Percentiles rank a stretch among this genome's conserved stretches.
These are phyloP conservation scores for Drosophila rellima DNA, from an alignment of 2,888 invertebrate species.

Conservation along the genomic window DNA sequence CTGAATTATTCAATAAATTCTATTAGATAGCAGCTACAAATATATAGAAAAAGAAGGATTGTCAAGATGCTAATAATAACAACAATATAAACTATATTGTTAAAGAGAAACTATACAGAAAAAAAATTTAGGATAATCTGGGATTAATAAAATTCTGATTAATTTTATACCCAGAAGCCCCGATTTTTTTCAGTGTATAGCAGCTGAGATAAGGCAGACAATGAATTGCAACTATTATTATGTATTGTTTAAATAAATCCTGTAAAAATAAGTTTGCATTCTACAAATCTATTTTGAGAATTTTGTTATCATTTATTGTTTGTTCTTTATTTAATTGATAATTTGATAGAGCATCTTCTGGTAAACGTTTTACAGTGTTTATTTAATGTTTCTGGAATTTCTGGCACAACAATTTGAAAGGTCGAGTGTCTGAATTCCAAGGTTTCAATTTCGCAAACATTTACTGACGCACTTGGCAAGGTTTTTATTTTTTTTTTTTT, in stretches of 20 bases:
- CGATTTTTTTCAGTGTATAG: no score
- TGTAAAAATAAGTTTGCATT: constrained; percentile 10
- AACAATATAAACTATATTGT: no score
- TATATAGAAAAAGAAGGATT: no score
- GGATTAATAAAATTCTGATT: no score
- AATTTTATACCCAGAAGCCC: no score
- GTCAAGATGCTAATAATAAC: no score
- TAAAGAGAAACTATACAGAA: no score
- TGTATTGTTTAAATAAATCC: neutral
- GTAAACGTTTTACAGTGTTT: constrained; percentile 1
- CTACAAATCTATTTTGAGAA: neutral
- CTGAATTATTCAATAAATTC: no score
- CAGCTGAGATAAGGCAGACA: no score
- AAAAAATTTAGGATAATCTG: no score
- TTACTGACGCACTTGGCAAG: constrained; percentile 61
- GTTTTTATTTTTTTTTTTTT: constrained; percentile 14
- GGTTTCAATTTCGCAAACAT: constrained; percentile 42
- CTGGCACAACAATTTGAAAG: constrained; percentile 38
- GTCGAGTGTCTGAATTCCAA: constrained; percentile 40
- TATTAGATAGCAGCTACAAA: no score
- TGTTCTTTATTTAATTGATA: constrained; percentile 1
- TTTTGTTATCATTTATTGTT: constrained; percentile 1
- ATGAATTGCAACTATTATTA: neutral
- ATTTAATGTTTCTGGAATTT: neutral
- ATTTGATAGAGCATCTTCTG: neutral